Evolutionary conservation across 2,113 vertebrate species (phyloP), one percentile per base, ranked within the genome.

Genomic region (Sebastes fasciatus): DNA sequence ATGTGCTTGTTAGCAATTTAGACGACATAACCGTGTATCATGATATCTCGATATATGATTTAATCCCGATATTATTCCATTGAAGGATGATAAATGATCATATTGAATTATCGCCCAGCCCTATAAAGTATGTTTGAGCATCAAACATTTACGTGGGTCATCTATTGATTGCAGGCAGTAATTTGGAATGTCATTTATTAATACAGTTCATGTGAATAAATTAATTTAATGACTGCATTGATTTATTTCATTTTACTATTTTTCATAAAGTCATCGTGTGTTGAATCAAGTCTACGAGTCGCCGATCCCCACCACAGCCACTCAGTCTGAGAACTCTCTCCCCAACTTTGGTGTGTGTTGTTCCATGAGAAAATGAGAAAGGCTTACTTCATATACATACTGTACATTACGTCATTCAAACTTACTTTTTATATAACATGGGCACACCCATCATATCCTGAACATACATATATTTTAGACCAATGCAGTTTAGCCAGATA

Each of bases 371-470:
- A 60, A 26, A 66, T 11, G 6, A 45, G 2, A 12, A 79, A 68
- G 16, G 57, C 23, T 76, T 77, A 51, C 57, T 62, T 82, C 17
- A 77, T 57, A 40, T 73, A 14, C 9, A 68, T 69, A 34, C 26
- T 34, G 26, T 34, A 26, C 21, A 51, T 82, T 73, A 45, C 55
- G 68, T 51, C 34, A 82, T 48, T n/a, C 40, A 69, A 43, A 46
- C 16, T 26, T 19, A 3, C 0, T 43, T 67, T 42, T 77, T 49
- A 48, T 64, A 19, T 34, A 21, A 70, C 10, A 68, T 8, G 4
- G 21, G 57, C 57, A 58, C 48, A 61, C 51, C 45, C 17, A 49
- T 57, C 26, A 51, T 51, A 60, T 13, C 21, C 48, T 72, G 12
- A n/a, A 45, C 51, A 8, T 45, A 19, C 3, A 19, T 46, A 8